phyloP scores from a whole-genome alignment of 2,797 vertebrate species.

The Leucoraja ocellata region DNA sequence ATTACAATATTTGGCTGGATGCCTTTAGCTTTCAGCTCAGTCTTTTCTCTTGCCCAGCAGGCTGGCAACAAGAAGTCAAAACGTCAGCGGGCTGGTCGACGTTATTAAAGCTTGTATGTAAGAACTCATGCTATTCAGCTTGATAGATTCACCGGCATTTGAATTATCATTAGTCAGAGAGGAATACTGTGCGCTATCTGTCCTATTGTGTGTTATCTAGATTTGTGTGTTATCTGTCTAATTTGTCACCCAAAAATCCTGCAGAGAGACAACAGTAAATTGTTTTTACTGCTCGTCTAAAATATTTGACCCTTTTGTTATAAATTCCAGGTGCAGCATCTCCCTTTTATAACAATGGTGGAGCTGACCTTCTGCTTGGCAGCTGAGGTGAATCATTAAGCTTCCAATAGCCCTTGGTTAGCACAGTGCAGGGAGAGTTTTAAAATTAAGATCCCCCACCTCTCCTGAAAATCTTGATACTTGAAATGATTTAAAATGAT shows the following conservation, averaged over 20 bases:
- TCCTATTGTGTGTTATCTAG: neutral
- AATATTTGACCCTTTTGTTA: neutral
- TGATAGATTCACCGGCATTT: neutral
- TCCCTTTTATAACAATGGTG: slow-evolving; percentile 71
- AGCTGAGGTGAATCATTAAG: slow-evolving; percentile 75
- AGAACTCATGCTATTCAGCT: neutral
- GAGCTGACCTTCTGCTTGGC: slow-evolving; percentile 81
- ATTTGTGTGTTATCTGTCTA: neutral
- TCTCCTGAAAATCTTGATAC: slow-evolving; percentile 58
- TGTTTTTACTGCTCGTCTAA: neutral
- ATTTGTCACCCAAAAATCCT: neutral
- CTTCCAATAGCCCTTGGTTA: slow-evolving; percentile 66
- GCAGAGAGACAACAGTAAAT: neutral
- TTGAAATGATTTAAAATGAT: slow-evolving; percentile 58
- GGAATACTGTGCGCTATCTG: neutral
- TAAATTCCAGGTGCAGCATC: neutral
- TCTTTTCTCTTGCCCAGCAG: slow-evolving; percentile 45
- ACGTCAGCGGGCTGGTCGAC: neutral
- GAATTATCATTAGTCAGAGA: neutral
- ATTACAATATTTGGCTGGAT: slow-evolving; percentile 39
- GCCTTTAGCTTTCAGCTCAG: slow-evolving; percentile 37
- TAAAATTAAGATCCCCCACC: slow-evolving; percentile 67
- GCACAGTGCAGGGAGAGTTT: slow-evolving; percentile 78
- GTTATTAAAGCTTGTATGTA: slow-evolving; percentile 19
- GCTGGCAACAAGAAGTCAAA: slow-evolving; percentile 39